Evolutionary conservation across 2,797 vertebrate species (phyloP).

Genomic region (Perodicticus potto): DNA sequence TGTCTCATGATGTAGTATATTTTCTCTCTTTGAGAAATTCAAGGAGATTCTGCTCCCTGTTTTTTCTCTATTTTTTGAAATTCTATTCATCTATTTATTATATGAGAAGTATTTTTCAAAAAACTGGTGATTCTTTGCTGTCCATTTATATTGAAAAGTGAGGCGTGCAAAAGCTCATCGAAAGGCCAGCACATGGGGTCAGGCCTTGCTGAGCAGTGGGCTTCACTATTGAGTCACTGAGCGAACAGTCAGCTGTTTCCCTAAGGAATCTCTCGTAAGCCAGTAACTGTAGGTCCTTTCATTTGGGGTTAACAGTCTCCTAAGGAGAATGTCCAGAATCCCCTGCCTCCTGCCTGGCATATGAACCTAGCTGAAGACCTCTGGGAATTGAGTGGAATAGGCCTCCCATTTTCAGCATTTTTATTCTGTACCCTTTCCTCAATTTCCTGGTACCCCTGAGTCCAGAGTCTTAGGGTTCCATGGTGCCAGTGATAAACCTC

Average conservation of each 20-base stretch:
- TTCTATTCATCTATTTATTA: neutral
- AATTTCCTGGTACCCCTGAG: neutral
- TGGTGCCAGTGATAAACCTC: neutral
- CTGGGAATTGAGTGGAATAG: neutral
- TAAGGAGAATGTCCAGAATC: neutral
- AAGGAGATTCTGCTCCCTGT: neutral
- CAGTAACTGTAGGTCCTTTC: neutral
- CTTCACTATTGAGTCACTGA: neutral
- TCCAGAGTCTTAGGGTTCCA: neutral
- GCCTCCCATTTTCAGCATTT: neutral
- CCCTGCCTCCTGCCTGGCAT: neutral
- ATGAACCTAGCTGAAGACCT: neutral
- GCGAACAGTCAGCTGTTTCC: neutral
- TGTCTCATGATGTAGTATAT: neutral
- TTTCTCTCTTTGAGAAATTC: neutral
- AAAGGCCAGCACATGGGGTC: neutral
- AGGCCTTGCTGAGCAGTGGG: neutral
- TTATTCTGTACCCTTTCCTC: neutral
- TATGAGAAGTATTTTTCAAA: neutral
- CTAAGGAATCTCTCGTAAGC: neutral
- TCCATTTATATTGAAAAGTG: neutral
- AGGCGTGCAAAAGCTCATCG: neutral
- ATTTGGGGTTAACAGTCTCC: neutral
- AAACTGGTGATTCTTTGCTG: neutral
- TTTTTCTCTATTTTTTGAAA: slow-evolving; percentile 6